phyloP scores from a whole-genome alignment of 1,140 invertebrate genomes.

The Drosophila neocordata region DNA sequence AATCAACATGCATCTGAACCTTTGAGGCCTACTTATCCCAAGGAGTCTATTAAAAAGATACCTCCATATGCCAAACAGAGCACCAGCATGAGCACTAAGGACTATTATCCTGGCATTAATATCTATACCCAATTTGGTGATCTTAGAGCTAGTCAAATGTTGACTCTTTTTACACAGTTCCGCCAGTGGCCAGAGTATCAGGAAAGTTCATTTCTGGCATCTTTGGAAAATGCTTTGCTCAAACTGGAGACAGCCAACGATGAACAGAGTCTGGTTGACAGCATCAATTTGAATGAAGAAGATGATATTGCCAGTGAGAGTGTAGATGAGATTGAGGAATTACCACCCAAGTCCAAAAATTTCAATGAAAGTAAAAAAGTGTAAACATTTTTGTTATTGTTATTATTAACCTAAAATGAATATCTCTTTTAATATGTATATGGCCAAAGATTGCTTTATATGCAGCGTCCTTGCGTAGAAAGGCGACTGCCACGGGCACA shows the following conservation, averaged over 20 bases:
- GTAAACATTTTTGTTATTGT: slow-evolving; percentile 30
- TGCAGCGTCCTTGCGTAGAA: slow-evolving; percentile 41
- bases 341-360: slow-evolving; percentile 11
- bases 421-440: slow-evolving; percentile 11
- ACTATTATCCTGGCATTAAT: slow-evolving; percentile 84
- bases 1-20: slow-evolving; percentile 37
- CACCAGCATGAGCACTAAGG: slow-evolving; percentile 53
- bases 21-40: slow-evolving; percentile 66
- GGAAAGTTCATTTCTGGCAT: slow-evolving; percentile 84
- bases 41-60: slow-evolving; percentile 80
- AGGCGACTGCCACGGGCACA: slow-evolving; percentile 68
- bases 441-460: background rate
- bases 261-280: slow-evolving; percentile 62
- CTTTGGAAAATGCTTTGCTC: slow-evolving; percentile 83
- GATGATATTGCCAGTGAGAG: slow-evolving; percentile 59
- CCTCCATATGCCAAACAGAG: slow-evolving; percentile 65
- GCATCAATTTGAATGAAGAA: slow-evolving; percentile 63
- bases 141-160: slow-evolving; percentile 84
- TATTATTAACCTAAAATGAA: slow-evolving; percentile 19
- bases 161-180: slow-evolving; percentile 84
- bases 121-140: slow-evolving; percentile 87
- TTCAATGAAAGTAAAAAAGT: slow-evolving; percentile 34
- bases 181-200: slow-evolving; percentile 85
- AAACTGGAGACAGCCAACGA: slow-evolving; percentile 73
- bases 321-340: slow-evolving; percentile 35